Evolutionary conservation across 2,113 vertebrate genomes (phyloP).

Genomic region (Melospiza georgiana): DNA sequence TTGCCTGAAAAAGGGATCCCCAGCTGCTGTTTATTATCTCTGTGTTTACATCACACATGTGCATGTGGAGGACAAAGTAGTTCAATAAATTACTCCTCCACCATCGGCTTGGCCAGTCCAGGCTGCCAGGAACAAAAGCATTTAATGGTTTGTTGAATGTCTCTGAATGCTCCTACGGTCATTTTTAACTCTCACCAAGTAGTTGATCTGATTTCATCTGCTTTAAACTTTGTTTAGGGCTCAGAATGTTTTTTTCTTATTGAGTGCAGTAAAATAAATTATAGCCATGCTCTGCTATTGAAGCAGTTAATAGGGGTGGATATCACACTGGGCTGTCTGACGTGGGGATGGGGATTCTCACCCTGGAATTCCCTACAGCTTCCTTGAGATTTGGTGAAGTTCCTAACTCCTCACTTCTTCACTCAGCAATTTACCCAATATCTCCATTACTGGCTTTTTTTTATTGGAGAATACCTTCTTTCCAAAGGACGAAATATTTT

Average conservation of each 20-base stretch:
- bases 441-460: not conserved
- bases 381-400: not conserved
- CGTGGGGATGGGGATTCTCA: not conserved
- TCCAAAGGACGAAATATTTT: not conserved
- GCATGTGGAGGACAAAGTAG: constrained; percentile 54
- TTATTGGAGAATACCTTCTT: not conserved
- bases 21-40: constrained; percentile 71
- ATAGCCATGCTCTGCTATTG: not conserved
- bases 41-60: constrained; percentile 66
- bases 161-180: not conserved
- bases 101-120: not conserved
- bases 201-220: not conserved
- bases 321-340: not conserved
- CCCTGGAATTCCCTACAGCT: not conserved
- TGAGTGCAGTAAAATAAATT: not conserved
- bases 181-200: constrained; percentile 44
- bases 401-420: not conserved
- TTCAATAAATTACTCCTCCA: constrained; percentile 58
- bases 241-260: not conserved
- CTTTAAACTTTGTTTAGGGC: not conserved
- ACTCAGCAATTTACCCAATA: not conserved
- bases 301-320: not conserved
- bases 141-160: constrained; percentile 44
- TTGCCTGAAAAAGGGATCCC: constrained; percentile 46
- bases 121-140: constrained; percentile 43